A percentile compares a stretch with the other conserved stretches of the same genome.
phyloP scores from a whole-genome alignment of 2,888 invertebrate species.

The Lissonota sp. region DNA sequence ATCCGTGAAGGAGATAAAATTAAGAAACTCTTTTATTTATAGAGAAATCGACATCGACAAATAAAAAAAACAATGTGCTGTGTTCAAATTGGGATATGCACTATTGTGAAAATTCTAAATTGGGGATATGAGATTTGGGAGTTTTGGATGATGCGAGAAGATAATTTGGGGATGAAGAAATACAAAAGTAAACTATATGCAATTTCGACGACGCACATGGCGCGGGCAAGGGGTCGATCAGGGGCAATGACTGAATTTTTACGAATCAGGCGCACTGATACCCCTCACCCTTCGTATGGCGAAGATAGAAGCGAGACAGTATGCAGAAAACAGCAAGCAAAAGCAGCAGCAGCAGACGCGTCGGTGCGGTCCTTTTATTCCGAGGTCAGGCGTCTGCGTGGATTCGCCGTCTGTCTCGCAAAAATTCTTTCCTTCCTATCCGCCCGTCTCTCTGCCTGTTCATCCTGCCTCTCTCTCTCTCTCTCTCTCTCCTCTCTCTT shows the following conservation, averaged over 20 bases:
- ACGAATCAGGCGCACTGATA: slow-evolving; percentile 47
- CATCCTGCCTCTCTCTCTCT: slow-evolving; percentile 28
- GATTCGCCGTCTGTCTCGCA: slow-evolving; percentile 64
- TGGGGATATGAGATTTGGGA: too few species aligned
- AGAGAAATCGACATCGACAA: too few species aligned
- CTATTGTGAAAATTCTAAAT: too few species aligned
- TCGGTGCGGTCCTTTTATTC: slow-evolving; percentile 66
- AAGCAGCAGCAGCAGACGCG: slow-evolving; percentile 60
- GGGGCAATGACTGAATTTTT: slow-evolving; percentile 65
- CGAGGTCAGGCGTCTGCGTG: slow-evolving; percentile 70
- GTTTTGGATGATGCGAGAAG: background rate
- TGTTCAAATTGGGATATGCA: too few species aligned
- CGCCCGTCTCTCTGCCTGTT: slow-evolving; percentile 2
- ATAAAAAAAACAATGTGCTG: too few species aligned
- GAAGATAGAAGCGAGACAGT: slow-evolving; percentile 43
- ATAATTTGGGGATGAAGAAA: background rate
- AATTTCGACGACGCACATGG: slow-evolving; percentile 59
- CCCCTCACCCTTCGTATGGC: slow-evolving; percentile 32
- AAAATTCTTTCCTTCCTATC: slow-evolving; percentile 47
- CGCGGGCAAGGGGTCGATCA: slow-evolving; percentile 52
- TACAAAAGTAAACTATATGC: slow-evolving; percentile 41
- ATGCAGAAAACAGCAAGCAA: slow-evolving; percentile 27
- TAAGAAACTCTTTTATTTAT: too few species aligned
- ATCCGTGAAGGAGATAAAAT: too few species aligned
- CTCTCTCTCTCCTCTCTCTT: slow-evolving; percentile 57